A percentile compares a stretch with the other conserved stretches of the same genome.
These are phyloP conservation scores for Drosophila neonasuta DNA, from an alignment of 2,888 invertebrate species.

Conservation along the genomic window DNA sequence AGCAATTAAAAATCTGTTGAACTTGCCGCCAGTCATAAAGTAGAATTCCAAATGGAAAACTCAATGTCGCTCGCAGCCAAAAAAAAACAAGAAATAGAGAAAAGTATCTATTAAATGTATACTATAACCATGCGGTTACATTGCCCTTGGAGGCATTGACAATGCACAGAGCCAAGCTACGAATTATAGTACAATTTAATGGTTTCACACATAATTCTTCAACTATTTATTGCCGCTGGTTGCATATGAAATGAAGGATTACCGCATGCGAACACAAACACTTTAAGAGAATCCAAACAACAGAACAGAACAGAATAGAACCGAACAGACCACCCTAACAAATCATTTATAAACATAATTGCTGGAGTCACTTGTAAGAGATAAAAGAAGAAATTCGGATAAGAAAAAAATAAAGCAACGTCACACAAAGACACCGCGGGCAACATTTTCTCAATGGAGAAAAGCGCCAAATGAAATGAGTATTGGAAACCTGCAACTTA, in stretches of 20 bases:
- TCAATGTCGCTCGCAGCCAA: slow-evolving; percentile 23
- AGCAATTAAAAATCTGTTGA: slow-evolving; percentile 73
- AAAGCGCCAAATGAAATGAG: slow-evolving; percentile 28
- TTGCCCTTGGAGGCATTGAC: slow-evolving; percentile 55
- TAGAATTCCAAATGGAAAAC: slow-evolving; percentile 33
- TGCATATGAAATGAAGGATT: slow-evolving; percentile 65
- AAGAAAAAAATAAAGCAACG: slow-evolving; percentile 11
- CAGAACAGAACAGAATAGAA: not conserved
- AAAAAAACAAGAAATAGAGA: not conserved
- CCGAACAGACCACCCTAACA: slow-evolving; percentile 70
- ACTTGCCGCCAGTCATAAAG: slow-evolving; percentile 63
- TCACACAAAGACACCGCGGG: slow-evolving; percentile 66
- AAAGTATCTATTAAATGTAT: slow-evolving; percentile 23
- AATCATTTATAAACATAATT: slow-evolving; percentile 74
- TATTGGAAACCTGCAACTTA: slow-evolving; percentile 9
- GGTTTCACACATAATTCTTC: slow-evolving; percentile 70
- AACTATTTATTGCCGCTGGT: slow-evolving; percentile 50
- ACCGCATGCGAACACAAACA: slow-evolving; percentile 22
- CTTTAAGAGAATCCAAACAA: slow-evolving; percentile 6
- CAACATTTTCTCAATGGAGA: slow-evolving; percentile 46
- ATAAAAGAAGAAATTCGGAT: slow-evolving; percentile 41
- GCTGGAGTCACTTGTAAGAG: slow-evolving; percentile 49
- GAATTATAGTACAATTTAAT: slow-evolving; percentile 59
- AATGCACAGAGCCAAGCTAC: slow-evolving; percentile 31
- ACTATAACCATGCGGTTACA: slow-evolving; percentile 37